phyloP scores from a whole-genome alignment of 1,140 invertebrate genomes.

The Hyles euphorbiae region DNA sequence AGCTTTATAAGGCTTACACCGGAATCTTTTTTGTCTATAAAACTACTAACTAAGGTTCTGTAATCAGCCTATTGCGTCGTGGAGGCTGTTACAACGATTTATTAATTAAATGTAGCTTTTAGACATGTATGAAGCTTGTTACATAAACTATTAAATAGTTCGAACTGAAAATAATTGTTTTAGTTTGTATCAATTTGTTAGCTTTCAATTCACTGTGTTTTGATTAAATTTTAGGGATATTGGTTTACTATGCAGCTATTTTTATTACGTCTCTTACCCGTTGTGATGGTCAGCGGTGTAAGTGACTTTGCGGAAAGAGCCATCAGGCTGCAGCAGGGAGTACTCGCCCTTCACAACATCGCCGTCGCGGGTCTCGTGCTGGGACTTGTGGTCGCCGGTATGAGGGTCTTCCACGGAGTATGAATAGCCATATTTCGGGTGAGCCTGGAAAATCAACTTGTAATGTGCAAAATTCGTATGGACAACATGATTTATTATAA shows the following conservation, averaged over 20 bases:
- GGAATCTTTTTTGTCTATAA: too few relatives aligned
- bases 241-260: too few relatives aligned
- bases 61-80: too few relatives aligned
- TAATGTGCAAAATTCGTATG: neutral
- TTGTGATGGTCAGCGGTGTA: constrained; percentile 67
- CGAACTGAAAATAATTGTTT: too few relatives aligned
- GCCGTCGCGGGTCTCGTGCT: constrained; percentile 71
- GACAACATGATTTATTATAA: too few relatives aligned
- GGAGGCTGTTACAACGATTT: too few relatives aligned
- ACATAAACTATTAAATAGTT: too few relatives aligned
- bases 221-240: constrained; percentile 2
- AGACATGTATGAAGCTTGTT: too few relatives aligned
- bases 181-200: too few relatives aligned
- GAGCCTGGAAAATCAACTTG: constrained; percentile 38
- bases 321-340: constrained; percentile 60
- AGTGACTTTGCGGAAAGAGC: constrained; percentile 63
- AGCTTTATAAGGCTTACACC: too few relatives aligned
- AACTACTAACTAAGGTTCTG: too few relatives aligned
- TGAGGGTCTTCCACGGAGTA: constrained; percentile 72
- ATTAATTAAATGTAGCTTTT: too few relatives aligned
- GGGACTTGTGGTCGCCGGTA: constrained; percentile 72
- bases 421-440: constrained; percentile 70
- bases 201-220: neutral
- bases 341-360: constrained; percentile 72
- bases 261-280: constrained; percentile 35